Evolutionary conservation across 2,113 vertebrate species (phyloP), one percentile per base, ranked within the genome.

Genomic region (Anoura caudifer): DNA sequence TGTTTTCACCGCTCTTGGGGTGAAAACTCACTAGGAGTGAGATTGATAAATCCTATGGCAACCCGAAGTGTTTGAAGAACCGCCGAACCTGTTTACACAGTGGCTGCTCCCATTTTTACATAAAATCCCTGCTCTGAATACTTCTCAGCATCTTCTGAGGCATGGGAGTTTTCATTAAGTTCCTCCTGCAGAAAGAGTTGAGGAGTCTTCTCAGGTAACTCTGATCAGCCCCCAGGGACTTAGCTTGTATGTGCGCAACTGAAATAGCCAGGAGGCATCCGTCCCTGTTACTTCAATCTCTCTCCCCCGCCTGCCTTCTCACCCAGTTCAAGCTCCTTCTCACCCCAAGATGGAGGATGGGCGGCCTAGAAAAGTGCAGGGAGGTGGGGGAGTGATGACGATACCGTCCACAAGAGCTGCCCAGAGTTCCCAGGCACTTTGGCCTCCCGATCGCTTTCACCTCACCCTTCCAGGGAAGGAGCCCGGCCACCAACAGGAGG

Each of bases 191-290:
- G 76, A 80, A 89, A 92, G 91, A 84, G 85, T 92, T 81, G 89
- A 84, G 50, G 89, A 84, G 43, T 69, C 92, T 82, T 87, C 77
- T 95, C 72, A 70, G 92, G 95, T 90, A 92, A 63, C 95, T 93
- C 26, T 95, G 76, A 88, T 95, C 94, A 93, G 90, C 41, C 95
- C 94, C 67, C 24, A 77, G 94, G 96, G 94, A 97, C 59, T 56
- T 54, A 67, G 56, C 59, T 45, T 22, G 76, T 0, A 0, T 1
- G 0, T 31, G 38, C 54, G 87, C 38, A 80, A 45, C 84, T 36
- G 54, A 91, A 96, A 92, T 94, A 86, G 88, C 94, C 85, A 3
- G 95, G 67, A 84, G 95, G 93, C 85, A 88, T 91, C 85, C 63
- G 20, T 47, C 54, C 63, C 33, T 59, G 63, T 81, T 95, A 95